These are phyloP conservation scores for Hydrolagus affinis DNA, from an alignment of 2,113 vertebrate species.

Conservation along the genomic window DNA sequence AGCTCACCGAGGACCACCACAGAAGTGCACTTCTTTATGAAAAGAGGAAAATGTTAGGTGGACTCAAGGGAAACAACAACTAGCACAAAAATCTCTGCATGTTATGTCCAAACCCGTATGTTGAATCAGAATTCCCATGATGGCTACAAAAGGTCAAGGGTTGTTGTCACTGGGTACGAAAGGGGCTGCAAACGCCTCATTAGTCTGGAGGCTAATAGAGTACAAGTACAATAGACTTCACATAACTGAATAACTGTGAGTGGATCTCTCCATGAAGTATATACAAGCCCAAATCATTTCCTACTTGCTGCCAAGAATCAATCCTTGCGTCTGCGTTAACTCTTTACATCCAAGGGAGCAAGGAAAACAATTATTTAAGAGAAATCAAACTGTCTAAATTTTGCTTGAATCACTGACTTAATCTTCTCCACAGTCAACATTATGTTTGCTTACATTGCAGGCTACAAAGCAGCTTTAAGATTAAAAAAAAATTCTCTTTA, in stretches of 20 bases:
- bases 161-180: conserved; percentile 56
- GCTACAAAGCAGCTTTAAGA: neutral
- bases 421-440: neutral
- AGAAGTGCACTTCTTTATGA: conserved; percentile 25
- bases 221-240: conserved; percentile 40
- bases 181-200: conserved; percentile 66
- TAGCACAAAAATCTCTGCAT: conserved; percentile 21
- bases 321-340: neutral
- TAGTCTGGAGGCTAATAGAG: conserved; percentile 53
- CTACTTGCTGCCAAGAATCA: neutral
- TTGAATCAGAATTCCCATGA: conserved; percentile 48
- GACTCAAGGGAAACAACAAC: conserved; percentile 30
- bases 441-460: neutral
- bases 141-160: conserved; percentile 51
- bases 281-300: conserved; percentile 1
- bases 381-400: neutral
- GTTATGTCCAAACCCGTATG: conserved; percentile 38
- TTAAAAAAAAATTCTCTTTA: conserved; percentile 9
- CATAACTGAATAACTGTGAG: neutral
- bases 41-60: conserved; percentile 29
- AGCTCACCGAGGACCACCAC: conserved; percentile 18
- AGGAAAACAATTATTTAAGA: neutral
- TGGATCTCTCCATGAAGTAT: neutral
- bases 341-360: neutral
- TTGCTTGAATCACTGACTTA: neutral